phyloP scores from a whole-genome alignment of 92 coral and sea anemone genomes.

The Chrysogorgia sp. region DNA sequence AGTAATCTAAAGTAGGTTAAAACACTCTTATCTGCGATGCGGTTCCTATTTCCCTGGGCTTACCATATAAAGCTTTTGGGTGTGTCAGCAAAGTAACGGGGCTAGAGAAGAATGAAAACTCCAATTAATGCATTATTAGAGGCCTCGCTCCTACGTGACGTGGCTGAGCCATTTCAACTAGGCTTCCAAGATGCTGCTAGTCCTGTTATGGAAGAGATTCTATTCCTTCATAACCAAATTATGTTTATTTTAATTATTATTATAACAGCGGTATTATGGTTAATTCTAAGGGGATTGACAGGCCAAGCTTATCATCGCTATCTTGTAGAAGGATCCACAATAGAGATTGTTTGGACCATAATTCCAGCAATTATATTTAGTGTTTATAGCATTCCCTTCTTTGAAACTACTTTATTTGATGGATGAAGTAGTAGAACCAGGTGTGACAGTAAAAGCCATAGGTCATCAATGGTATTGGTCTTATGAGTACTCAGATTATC shows the following conservation, averaged over 20 bases:
- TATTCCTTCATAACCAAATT: constrained; percentile 57
- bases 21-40: constrained; percentile 33
- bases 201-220: constrained; percentile 56
- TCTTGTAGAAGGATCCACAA: constrained; percentile 72
- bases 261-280: constrained; percentile 55
- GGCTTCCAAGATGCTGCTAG: constrained; percentile 61
- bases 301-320: constrained; percentile 79
- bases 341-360: constrained; percentile 82
- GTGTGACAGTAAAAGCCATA: too few relatives aligned
- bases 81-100: constrained; percentile 34
- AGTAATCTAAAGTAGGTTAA: too few relatives aligned
- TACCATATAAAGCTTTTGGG: constrained; percentile 34
- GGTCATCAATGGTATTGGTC: constrained; percentile 94
- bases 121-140: constrained; percentile 56
- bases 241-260: constrained; percentile 56
- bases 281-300: constrained; percentile 69
- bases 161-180: constrained; percentile 55
- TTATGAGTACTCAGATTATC: constrained; percentile 85
- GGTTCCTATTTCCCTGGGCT: too few relatives aligned
- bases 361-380: constrained; percentile 81
- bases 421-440: constrained; percentile 81
- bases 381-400: constrained; percentile 85
- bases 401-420: constrained; percentile 82
- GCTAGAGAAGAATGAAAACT: constrained; percentile 58
- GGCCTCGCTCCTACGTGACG: constrained; percentile 42